phyloP scores from a whole-genome alignment of 2,888 invertebrate genomes.

The Eupithecia subfuscata region DNA sequence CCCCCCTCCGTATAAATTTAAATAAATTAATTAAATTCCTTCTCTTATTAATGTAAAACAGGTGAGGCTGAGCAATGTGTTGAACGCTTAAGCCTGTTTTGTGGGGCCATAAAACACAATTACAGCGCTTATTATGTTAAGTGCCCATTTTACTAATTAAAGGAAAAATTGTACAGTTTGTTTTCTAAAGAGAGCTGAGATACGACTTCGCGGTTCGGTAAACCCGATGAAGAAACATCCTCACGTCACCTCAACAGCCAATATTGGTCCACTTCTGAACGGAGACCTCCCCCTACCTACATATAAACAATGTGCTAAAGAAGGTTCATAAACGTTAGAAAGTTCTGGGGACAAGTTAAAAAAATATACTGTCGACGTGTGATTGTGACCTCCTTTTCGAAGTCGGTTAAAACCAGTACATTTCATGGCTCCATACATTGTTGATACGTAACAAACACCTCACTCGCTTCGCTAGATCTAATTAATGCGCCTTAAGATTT shows the following conservation, averaged over 20 bases:
- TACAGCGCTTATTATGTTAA: slow-evolving; percentile 30
- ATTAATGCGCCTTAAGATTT: slow-evolving; percentile 30
- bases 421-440: slow-evolving; percentile 23
- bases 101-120: slow-evolving; percentile 34
- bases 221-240: too few relatives aligned
- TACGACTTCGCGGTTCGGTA: too few relatives aligned
- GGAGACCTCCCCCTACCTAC: too few relatives aligned
- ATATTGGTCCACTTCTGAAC: too few relatives aligned
- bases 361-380: background rate
- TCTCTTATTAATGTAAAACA: slow-evolving; percentile 51
- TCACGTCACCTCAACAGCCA: too few relatives aligned
- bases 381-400: background rate
- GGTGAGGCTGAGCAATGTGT: slow-evolving; percentile 46
- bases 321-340: too few relatives aligned
- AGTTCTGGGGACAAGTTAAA: background rate
- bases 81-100: slow-evolving; percentile 30
- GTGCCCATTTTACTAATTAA: slow-evolving; percentile 33
- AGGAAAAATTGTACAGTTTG: slow-evolving; percentile 10
- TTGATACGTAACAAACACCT: slow-evolving; percentile 25
- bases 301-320: too few relatives aligned
- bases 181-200: background rate
- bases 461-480: slow-evolving; percentile 16
- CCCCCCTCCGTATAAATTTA: slow-evolving; percentile 44
- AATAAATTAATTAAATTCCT: slow-evolving; percentile 53
- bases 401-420: background rate